These are phyloP conservation scores for Phycodurus eques DNA, from an alignment of 2,113 vertebrate genomes.

Conservation along the genomic window DNA sequence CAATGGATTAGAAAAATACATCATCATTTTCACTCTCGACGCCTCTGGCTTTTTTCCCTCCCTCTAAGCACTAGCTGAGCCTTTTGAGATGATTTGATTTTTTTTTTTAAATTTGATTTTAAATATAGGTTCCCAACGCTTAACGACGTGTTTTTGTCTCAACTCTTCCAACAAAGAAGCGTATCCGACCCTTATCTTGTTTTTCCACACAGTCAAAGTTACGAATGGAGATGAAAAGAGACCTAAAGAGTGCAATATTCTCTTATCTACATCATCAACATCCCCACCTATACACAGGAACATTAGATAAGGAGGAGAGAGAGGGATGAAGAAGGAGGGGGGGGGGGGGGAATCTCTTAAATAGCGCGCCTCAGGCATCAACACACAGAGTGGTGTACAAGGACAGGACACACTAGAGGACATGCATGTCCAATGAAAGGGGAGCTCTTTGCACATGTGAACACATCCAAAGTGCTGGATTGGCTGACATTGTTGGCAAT, in stretches of 20 bases:
- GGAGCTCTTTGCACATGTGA: constrained; percentile 56
- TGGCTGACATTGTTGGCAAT: constrained; percentile 33
- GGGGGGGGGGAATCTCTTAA: constrained; percentile 52
- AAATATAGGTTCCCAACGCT: neutral
- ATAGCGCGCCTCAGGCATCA: constrained; percentile 54
- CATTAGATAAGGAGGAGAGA: constrained; percentile 41
- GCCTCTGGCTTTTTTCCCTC: constrained; percentile 15
- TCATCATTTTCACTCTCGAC: constrained; percentile 30
- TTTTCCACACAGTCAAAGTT: constrained; percentile 64
- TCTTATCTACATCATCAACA: constrained; percentile 66
- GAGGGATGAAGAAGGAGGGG: neutral
- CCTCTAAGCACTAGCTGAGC: constrained; percentile 34
- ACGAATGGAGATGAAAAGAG: constrained; percentile 67
- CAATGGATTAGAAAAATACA: constrained; percentile 70
- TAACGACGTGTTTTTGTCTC: constrained; percentile 10
- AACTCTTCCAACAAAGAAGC: constrained; percentile 60
- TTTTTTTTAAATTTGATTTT: neutral
- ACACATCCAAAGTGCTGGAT: constrained; percentile 51
- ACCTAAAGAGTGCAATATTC: constrained; percentile 65
- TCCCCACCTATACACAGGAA: constrained; percentile 66
- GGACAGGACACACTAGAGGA: constrained; percentile 58
- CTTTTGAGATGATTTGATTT: constrained; percentile 48
- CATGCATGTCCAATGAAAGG: constrained; percentile 57
- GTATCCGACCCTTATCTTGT: constrained; percentile 57
- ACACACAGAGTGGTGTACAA: constrained; percentile 58